Evolutionary conservation across 2,888 invertebrate genomes (phyloP).

Genomic region (Penaeus monodon): DNA sequence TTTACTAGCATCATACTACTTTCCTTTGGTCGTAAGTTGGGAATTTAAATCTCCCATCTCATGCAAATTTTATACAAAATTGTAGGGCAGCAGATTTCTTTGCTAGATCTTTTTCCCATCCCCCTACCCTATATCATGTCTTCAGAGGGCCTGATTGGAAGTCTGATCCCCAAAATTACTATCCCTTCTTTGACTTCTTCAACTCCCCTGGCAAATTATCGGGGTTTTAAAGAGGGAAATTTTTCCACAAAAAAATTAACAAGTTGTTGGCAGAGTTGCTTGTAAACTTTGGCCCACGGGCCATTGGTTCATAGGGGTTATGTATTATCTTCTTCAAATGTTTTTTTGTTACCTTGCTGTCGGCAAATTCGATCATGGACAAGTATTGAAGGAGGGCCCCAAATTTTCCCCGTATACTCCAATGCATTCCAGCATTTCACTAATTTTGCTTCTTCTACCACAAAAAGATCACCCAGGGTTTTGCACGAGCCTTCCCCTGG

Average conservation of each 20-base stretch:
- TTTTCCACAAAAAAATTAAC: slow-evolving; percentile 61
- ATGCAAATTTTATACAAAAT: slow-evolving; percentile 65
- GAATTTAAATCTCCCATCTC: slow-evolving; percentile 65
- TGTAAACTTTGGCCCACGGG: slow-evolving; percentile 62
- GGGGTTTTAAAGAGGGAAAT: slow-evolving; percentile 61
- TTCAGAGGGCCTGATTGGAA: slow-evolving; percentile 64
- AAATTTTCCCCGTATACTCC: slow-evolving; percentile 41
- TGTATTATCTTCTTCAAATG: slow-evolving; percentile 52
- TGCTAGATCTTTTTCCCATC: slow-evolving; percentile 65
- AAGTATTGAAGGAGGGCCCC: neutral
- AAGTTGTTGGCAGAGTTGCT: slow-evolving; percentile 61
- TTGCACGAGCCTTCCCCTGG: slow-evolving; percentile 66
- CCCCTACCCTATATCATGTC: slow-evolving; percentile 34
- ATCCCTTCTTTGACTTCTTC: neutral
- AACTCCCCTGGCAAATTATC: slow-evolving; percentile 22
- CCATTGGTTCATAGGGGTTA: slow-evolving; percentile 61
- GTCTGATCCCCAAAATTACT: slow-evolving; percentile 11
- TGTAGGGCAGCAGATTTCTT: slow-evolving; percentile 66
- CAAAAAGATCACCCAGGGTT: slow-evolving; percentile 53
- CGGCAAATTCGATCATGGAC: slow-evolving; percentile 47
- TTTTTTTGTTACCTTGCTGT: slow-evolving; percentile 7
- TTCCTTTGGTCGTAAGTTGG: slow-evolving; percentile 52
- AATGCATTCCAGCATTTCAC: slow-evolving; percentile 7
- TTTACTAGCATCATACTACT: slow-evolving; percentile 7
- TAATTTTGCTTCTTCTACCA: slow-evolving; percentile 28